Evolutionary conservation across 1,140 invertebrate genomes (phyloP), one percentile per base, ranked within the genome.

Genomic region (Ceratosolen solmsi): DNA sequence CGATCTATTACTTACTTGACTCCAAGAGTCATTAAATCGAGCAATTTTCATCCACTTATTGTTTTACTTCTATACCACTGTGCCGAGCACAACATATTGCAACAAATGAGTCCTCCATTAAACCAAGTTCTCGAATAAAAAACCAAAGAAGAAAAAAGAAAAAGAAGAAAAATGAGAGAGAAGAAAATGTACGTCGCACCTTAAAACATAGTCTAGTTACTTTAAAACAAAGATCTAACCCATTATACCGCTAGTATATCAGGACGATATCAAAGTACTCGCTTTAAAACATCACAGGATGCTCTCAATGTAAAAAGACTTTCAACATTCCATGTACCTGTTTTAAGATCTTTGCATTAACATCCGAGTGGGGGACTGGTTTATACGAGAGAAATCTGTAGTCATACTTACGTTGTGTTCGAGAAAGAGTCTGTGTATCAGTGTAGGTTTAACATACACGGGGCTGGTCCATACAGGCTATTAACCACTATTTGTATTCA

Each of bases 291-390:
- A 30, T 63, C 60, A 17, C 9, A 63, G 60, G 27, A 33, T 63
- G 17, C 60, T 63, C 30, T 63, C 15, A 3, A 3, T 36, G 27
- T 63, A 33, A 63, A 63, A 63, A 63, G 60, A 63, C 27, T 63
- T 63, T 9, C 60, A 63, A 17, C 60, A 63, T 63, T 63, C 60
- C 60, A 63, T 63, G 60, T 63, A 63, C 60, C 60, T 63, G 60
- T 63, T 63, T 63, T 36, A 63, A 63, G 60, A 63, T 63, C 60
- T 63, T 63, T 11, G 60, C 60, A 63, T 63, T 63, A 63, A 63
- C 60, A 63, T 33, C 60, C 60, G 9, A 63, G 60, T 33, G 60
- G 60, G 25, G 27, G 60, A 63, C 60, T 63, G 60, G 60, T 63
- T 63, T 63, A 63, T 27, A 63, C 30, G 60, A 63, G 60, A 63